Base-by-base conservation (phyloP, 2,888 invertebrate species). In the Amphipoea lucens region DNA sequence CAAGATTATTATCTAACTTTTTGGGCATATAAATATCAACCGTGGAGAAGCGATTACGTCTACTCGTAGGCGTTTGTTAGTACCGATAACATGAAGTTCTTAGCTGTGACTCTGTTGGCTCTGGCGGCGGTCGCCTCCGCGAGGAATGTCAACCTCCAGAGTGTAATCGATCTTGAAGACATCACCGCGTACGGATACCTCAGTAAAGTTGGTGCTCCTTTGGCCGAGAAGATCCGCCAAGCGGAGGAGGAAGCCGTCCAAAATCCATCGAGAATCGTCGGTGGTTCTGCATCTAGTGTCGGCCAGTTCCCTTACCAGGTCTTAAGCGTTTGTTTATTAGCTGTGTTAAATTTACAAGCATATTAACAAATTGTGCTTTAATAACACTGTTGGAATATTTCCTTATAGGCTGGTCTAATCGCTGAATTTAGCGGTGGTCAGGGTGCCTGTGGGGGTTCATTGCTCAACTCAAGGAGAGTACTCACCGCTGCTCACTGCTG, bases 361-460 rank as follows among this genome's bases (percentile, higher is more conserved):
- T 48, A 69, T 6, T 6, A 11, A 20, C 6, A 20, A 69, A 20
- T 20, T 48, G 3, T 12, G 11, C 29, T 20, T 69, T 69, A 6
- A 11, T 69, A 48, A 69, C 29, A 0, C 20, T 69, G 20, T 48
- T 48, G 4, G 6, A 48, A 48, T 20, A 69, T 66, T 57, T 66
- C 40, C 72, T 40, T 40, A 36, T 40, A 92, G 92, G 91, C 88
- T 80, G 92, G 92, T 66, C 89, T 91, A 36, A 75, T 92, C 14
- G 4, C 14, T 40, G 63, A 68, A 0, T 67, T 75, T 17, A 29
- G 14, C 7, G 11, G 1, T 68, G 12, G 40, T 0, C 75, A 57
- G 40, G 74, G 29, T 85, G 88, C 29, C 74, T 95, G 96, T 76
- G 95, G 95, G n/a, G 95, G 92, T 29, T 89, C 93, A 12, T 87